Base-by-base conservation (phyloP, 2,113 vertebrate genomes). In the Triplophysa tibetana region DNA sequence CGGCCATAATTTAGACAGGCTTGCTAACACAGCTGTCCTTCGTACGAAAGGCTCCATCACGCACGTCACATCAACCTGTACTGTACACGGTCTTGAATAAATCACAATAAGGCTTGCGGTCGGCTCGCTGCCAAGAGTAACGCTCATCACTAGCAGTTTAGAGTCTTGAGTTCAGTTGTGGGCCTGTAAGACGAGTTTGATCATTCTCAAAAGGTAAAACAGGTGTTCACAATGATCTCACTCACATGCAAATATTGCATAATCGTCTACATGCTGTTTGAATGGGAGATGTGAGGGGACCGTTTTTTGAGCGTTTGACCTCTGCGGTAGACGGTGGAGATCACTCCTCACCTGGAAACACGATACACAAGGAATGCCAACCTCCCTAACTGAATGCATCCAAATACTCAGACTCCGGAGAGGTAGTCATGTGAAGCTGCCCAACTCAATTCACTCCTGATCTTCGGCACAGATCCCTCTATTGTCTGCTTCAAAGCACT, bases 281-380 rank as follows among this genome's bases (percentile, higher is more conserved):
- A 64, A 3, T 5, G 2, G 76, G n/a, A 19, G 63, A 64, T 29
- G 62, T 50, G 54, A 61, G 3, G 1, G 16, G n/a, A 23, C 26
- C 12, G 48, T 8, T 64, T 64, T 75, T 8, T 14, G 21, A 72
- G 69, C 11, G 11, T 48, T 41, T 84, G 72, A 72, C 50, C 16
- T 70, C 72, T 13, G 63, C 17, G 50, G 70, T 16, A 54, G 64
- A 45, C 66, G 26, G 50, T 26, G 33, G 75, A 70, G 77, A 83
- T 83, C 75, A 63, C 70, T 81, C 54, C 78, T 67, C 72, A 83
- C 81, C 78, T 85, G 78, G 78, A 61, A 83, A 85, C 81, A 66
- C 64, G 77, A 85, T 85, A 78, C 70, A 43, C 41, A 11, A 85
- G 81, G 84, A 85, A 85, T 85, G 84, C 38, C 67, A 78, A 60